phyloP scores from a whole-genome alignment of 2,113 vertebrate species.

The Neolamprologus longior region DNA sequence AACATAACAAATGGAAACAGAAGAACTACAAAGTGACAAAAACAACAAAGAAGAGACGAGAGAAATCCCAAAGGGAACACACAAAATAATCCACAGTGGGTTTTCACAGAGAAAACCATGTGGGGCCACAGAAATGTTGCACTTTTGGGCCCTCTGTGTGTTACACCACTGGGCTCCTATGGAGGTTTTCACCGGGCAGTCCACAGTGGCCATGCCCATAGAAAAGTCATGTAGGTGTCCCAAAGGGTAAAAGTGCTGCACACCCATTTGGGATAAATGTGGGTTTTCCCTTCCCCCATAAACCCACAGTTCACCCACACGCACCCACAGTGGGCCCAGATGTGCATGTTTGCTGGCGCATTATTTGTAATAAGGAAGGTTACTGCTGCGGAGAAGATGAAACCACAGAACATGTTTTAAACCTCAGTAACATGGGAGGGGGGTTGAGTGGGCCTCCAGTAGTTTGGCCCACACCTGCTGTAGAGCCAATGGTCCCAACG shows the following conservation, averaged over 20 bases:
- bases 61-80: fast-evolving
- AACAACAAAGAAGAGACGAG: not conserved
- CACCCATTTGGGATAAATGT: not conserved
- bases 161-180: fast-evolving
- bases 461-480: not conserved
- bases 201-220: not conserved
- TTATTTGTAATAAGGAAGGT: not conserved
- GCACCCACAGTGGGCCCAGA: not conserved
- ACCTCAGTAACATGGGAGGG: not conserved
- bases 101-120: not conserved
- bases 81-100: not conserved
- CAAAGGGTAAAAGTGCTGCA: not conserved
- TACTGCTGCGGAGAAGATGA: fast-evolving
- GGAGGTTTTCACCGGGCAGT: not conserved
- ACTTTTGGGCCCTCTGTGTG: not conserved
- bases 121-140: not conserved
- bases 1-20: not conserved
- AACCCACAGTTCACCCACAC: not conserved
- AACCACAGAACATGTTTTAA: not conserved
- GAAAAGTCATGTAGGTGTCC: not conserved
- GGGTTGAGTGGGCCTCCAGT: fast-evolving
- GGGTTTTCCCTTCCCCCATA: not conserved
- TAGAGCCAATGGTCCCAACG: not conserved
- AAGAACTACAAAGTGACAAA: not conserved
- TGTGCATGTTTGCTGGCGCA: fast-evolving